Base-by-base conservation (phyloP, 2,888 invertebrate genomes). In the Noctua janthe region DNA sequence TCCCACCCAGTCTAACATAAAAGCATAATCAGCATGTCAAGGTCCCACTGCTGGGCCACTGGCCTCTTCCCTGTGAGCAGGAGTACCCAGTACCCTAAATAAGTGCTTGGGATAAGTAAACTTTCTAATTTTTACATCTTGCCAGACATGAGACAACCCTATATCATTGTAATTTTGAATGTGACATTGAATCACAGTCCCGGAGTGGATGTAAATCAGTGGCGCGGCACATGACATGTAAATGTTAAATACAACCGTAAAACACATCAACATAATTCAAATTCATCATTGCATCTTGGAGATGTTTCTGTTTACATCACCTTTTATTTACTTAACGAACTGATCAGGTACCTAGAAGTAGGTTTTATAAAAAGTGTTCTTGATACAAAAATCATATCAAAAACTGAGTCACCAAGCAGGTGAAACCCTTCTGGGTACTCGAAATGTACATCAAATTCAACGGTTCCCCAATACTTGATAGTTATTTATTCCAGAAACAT, bases 221-320 rank as follows among this genome's bases (percentile, higher is more conserved):
- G 78, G 70, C 67, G 71, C 86, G 74, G 70, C 59, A 84, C 79
- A 86, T 74, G 62, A n/a, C 79, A 86, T 81, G 74, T 35, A 78
- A 84, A 86, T 84, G 59, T 64, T 66, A 49, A 69, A 67, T 49
- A 20, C 43, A 71, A 29, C 17, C 8, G 56, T 78, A 49, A 77
- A 74, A 69, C 54, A 64, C n/a, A 77, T 77, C 83, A 74, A 73
- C 74, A 29, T 84, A 39, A 39, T 39, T 5, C 39, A 43, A 43
- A 81, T 69, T 81, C 62, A 71, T 71, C 47, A 49, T 15, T 74
- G 47, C 35, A n/a, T 56, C 47, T 74, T 49, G 7, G 35, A 51
- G n/a, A 74, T 29, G 43, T 59, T 69, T 62, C 23, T 56, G 39
- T 51, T 43, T 43, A 56, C 17, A 39, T 17, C 7, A 56, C 29